Base-by-base conservation (phyloP, 2,797 vertebrate genomes). In the Sebastes elongatus region DNA sequence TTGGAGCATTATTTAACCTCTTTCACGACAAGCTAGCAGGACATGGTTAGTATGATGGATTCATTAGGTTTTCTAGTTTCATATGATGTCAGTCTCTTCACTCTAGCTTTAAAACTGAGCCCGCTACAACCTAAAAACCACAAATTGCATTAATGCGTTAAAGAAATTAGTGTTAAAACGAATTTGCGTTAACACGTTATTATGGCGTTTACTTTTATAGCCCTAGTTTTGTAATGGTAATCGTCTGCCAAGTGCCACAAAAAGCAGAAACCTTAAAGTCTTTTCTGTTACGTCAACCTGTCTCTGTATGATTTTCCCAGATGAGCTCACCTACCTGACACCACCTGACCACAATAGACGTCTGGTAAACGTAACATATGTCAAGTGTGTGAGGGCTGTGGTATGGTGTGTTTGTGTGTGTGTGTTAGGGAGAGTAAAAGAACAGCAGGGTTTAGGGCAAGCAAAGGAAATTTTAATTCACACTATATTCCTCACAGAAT, bases 311-410 rank as follows among this genome's bases (percentile, higher is more conserved):
- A 80, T 81, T 89, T 90, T 88, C 85, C 80, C 84, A 76, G 57
- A 89, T 91, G 88, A 91, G 62, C 59, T 94, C 81, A 92, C 81
- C 68, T 85, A 59, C 78, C 85, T 91, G 83, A 89, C 90, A 86
- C 68, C 88, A 88, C 72, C 82, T 89, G 87, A 84, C 78, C 28
- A 11, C 30, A 14, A 57, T 75, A 82, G 85, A 86, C 18, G 35
- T 84, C 84, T 89, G 78, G 38, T 71, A 71, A 81, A 72, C 66
- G 11, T 78, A 61, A 76, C 75, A 75, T n/a, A 61, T 82, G 88
- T 88, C 76, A 68, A 74, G 49, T 72, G 25, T 71, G 52, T 56
- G 52, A 27, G 11, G 57, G 65, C 4, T 72, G 70, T 53, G 18
- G 49, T 74, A 83, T 69, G 32, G 52, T 60, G 52, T 60, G 13